Base-by-base conservation (phyloP, 2,888 invertebrate species). In the Leptogaster cylindrica region DNA sequence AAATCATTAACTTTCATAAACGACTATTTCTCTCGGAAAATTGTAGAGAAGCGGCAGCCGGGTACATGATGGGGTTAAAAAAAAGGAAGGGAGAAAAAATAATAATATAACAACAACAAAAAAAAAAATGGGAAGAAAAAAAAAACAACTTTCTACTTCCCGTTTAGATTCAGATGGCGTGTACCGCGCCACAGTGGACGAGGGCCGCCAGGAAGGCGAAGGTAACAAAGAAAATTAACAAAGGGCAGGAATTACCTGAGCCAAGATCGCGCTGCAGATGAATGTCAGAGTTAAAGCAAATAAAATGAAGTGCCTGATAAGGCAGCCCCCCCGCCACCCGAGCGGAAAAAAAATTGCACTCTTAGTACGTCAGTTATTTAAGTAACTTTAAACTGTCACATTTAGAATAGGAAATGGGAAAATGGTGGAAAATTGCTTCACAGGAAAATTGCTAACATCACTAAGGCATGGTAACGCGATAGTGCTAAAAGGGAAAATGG, bases 391-490 rank as follows among this genome's bases (percentile, higher is more conserved):
- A 63, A 63, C 28, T 63, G 61, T 63, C 61, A 44, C 61, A 44
- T 63, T 63, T 63, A 63, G 28, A 63, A 25, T 63, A 44, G 61
- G 61, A 63, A 63, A 28, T 44, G 61, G 46, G 20, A 63, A 63
- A 44, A 63, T 63, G 41, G 61, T 36, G 61, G 61, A 63, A 63
- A 63, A 63, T 63, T 63, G 28, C 61, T 44, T 44, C 44, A 63
- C 52, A 52, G 31, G 18, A 16, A 52, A 52, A 52, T 52, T 52
- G 52, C 52, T 31, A 31, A 28, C 28, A 33, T 14, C 31, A 33
- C n/a, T 46, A 20, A 18, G 16, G 33, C 31, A 31, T 23, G 33
- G 31, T 31, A 31, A 28, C 18, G 31, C 16, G 44, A 44, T 18
- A 31, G 31, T 3, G 52, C 14, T 31, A 52, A 52, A 31, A 52